A percentile compares a stretch with the other conserved stretches of the same genome.
Evolutionary conservation across 2,113 vertebrate species (phyloP).

Genomic region (Pundamilia nyererei): DNA sequence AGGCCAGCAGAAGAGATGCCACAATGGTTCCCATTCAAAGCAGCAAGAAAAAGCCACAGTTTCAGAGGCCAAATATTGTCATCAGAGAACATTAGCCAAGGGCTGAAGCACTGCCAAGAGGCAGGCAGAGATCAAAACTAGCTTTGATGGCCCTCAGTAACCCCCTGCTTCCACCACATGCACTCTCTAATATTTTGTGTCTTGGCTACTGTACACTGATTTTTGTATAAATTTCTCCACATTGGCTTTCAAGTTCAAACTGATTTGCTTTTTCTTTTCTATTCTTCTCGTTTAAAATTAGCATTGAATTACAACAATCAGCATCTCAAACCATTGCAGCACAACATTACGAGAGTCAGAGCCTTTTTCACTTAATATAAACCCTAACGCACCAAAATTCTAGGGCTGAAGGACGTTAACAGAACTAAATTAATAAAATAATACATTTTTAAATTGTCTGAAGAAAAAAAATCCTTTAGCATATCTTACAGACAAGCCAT

Average conservation of each 20-base stretch:
- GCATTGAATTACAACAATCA: background rate
- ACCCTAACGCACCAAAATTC: background rate
- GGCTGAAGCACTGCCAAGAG: constrained; percentile 52
- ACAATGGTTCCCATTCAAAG: constrained; percentile 69
- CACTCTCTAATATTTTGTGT: constrained; percentile 5
- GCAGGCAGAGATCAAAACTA: constrained; percentile 53
- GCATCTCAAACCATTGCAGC: background rate
- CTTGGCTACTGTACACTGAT: constrained; percentile 34
- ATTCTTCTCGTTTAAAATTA: background rate
- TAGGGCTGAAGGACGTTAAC: background rate
- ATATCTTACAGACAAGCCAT: background rate
- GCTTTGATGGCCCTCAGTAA: constrained; percentile 51
- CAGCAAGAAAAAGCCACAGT: constrained; percentile 37
- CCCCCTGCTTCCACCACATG: constrained; percentile 19
- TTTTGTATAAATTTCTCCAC: constrained; percentile 19
- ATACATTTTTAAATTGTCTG: background rate
- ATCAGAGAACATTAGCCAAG: constrained; percentile 53
- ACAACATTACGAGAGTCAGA: background rate
- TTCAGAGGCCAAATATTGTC: constrained; percentile 62
- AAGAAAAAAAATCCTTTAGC: background rate
- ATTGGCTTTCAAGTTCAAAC: background rate
- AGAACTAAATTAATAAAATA: background rate
- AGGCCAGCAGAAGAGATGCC: constrained; percentile 18
- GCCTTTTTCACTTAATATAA: accelerated
- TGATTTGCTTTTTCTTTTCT: background rate